phyloP scores from a whole-genome alignment of 2,888 invertebrate species.

The Drosophila buzzatii region DNA sequence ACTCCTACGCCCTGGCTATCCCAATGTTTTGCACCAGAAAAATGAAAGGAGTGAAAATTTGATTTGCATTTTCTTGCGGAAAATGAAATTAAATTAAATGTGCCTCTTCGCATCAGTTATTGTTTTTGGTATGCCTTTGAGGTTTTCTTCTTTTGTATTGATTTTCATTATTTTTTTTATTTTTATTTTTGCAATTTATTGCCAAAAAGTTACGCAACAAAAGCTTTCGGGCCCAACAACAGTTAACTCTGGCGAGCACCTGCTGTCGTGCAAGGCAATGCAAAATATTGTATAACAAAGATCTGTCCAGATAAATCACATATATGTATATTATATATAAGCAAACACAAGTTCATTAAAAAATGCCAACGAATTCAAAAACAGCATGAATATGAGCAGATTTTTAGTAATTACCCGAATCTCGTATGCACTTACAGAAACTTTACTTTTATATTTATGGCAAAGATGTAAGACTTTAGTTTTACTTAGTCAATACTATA shows the following conservation, averaged over 20 bases:
- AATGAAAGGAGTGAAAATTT: constrained; percentile 64
- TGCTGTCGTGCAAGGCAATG: constrained; percentile 30
- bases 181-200: constrained; percentile 1
- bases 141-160: neutral
- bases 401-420: neutral
- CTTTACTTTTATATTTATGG: too few relatives aligned
- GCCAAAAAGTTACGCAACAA: constrained; percentile 12
- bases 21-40: constrained; percentile 21
- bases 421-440: constrained; percentile 12
- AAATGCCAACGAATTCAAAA: constrained; percentile 19
- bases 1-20: neutral
- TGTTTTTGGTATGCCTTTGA: neutral
- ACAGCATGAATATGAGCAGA: neutral
- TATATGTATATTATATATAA: neutral
- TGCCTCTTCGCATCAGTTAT: constrained; percentile 11
- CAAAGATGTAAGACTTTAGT: too few relatives aligned
- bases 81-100: constrained; percentile 58
- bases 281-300: constrained; percentile 54
- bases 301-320: constrained; percentile 30
- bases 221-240: constrained; percentile 4
- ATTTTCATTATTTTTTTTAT: neutral
- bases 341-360: constrained; percentile 47
- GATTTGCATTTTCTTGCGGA: constrained; percentile 58
- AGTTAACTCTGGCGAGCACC: constrained; percentile 15
- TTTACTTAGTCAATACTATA: too few relatives aligned